Conservation (phyloP, 2,797 vertebrate genomes). For the Natrix natrix region DNA sequence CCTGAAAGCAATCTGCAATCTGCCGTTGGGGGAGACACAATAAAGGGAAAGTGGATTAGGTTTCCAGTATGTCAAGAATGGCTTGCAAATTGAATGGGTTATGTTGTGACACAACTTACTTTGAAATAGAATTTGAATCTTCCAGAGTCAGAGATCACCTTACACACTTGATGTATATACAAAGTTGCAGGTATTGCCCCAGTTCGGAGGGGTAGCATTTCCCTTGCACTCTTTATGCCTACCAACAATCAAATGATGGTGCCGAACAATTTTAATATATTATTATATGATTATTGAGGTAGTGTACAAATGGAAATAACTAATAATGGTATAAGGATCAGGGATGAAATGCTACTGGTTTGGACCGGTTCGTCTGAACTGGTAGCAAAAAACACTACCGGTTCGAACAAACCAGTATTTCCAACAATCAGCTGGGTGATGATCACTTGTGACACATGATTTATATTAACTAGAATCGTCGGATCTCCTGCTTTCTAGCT, state of each 20-base stretch:
- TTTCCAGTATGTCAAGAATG: neutral
- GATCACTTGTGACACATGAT: no score
- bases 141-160: neutral
- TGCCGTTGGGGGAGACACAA: neutral
- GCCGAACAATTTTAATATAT: neutral
- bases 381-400: no score
- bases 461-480: no score
- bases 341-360: no score
- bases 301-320: neutral
- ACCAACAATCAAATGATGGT: neutral
- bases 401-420: no score
- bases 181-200: neutral
- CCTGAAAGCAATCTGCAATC: neutral
- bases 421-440: no score
- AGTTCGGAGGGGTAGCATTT: neutral
- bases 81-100: neutral
- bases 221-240: neutral
- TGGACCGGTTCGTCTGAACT: no score
- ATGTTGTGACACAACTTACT: neutral
- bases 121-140: neutral
- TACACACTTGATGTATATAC: neutral
- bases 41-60: neutral
- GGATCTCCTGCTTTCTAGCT: no score
- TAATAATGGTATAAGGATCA: neutral
- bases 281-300: neutral